These are phyloP conservation scores for Microhierax caerulescens DNA, from an alignment of 2,797 vertebrate genomes.

Conservation along the genomic window DNA sequence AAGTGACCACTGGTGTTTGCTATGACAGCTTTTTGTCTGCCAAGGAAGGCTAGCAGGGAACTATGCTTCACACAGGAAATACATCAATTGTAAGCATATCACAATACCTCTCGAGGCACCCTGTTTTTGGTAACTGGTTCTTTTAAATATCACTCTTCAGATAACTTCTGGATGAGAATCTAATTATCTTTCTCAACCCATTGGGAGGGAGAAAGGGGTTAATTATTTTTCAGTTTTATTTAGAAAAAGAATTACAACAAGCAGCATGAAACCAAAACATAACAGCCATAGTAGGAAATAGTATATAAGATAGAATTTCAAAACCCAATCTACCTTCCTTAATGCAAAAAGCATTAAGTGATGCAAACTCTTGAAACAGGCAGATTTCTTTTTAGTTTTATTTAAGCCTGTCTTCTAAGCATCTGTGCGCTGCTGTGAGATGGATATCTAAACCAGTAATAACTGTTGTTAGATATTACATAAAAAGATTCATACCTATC, in stretches of 20 bases:
- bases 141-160: background rate
- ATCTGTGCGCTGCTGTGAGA: background rate
- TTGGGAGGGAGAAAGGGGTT: background rate
- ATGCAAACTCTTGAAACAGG: background rate
- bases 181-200: background rate
- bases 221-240: constrained; percentile 10
- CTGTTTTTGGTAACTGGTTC: background rate
- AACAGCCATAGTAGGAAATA: background rate
- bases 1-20: background rate
- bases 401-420: background rate
- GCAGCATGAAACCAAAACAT: background rate
- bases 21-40: background rate
- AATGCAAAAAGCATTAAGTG: background rate
- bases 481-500: background rate
- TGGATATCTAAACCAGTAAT: constrained; percentile 1
- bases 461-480: background rate
- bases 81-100: background rate
- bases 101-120: background rate
- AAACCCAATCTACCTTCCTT: background rate
- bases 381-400: background rate
- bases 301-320: background rate
- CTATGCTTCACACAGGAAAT: background rate
- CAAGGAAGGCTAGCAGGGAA: background rate
- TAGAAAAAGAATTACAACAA: background rate
- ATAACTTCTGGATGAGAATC: background rate